These are phyloP conservation scores for Tiliacea citrago DNA, from an alignment of 2,888 invertebrate species.

Conservation along the genomic window DNA sequence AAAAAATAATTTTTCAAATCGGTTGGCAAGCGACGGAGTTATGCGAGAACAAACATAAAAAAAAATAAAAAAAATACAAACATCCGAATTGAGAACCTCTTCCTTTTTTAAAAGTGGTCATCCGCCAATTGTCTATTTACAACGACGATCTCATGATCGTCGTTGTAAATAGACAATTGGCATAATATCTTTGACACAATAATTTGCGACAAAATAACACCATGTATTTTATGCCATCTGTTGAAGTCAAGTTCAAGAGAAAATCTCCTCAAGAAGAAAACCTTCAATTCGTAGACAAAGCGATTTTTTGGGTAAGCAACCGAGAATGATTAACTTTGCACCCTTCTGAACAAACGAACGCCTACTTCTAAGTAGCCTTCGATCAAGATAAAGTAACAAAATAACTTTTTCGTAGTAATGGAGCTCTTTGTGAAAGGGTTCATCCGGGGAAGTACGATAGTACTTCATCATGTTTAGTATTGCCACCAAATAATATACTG, in stretches of 20 bases:
- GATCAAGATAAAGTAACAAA: slow-evolving; percentile 34
- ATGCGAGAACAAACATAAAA: no score
- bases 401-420: neutral
- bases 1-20: no score
- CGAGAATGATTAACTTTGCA: neutral
- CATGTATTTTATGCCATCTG: neutral
- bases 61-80: no score
- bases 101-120: no score
- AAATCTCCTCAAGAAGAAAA: neutral
- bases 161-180: no score
- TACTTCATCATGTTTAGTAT: neutral
- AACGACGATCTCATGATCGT: no score
- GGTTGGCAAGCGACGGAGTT: no score
- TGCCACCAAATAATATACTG: neutral
- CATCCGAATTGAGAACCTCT: no score
- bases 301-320: neutral
- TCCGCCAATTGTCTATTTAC: no score
- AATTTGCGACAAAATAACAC: neutral
- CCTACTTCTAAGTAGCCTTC: slow-evolving; percentile 2
- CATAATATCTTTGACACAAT: no score
- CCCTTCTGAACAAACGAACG: neutral
- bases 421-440: neutral
- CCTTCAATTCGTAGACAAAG: neutral
- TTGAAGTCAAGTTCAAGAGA: neutral
- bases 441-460: no score